These are phyloP conservation scores for Pycnonotus jocosus DNA, from an alignment of 2,113 vertebrate species.

Conservation along the genomic window DNA sequence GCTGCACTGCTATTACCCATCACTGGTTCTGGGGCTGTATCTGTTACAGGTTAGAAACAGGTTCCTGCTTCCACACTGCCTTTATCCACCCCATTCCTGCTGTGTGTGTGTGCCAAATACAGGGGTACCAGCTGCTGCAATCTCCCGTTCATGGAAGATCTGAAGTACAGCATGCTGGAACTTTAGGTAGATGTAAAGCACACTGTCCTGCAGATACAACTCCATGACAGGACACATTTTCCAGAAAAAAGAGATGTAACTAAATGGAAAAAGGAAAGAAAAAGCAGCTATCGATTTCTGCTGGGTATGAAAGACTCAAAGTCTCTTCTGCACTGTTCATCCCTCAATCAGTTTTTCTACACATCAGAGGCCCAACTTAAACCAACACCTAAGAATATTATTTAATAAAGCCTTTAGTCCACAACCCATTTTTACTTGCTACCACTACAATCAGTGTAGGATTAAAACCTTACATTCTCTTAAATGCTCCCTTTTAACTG, in stretches of 20 bases:
- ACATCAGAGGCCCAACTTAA: not conserved
- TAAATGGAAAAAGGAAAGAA: not conserved
- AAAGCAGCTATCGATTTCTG: not conserved
- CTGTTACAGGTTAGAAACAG: not conserved
- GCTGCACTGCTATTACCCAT: not conserved
- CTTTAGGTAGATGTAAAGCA: not conserved
- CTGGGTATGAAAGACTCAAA: not conserved
- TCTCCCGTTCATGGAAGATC: not conserved
- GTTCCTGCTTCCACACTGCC: not conserved
- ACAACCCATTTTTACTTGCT: not conserved
- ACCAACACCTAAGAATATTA: not conserved
- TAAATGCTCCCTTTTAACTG: not conserved
- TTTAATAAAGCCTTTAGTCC: not conserved
- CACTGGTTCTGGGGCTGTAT: not conserved
- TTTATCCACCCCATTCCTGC: not conserved
- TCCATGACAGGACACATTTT: rapidly evolving
- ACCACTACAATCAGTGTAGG: not conserved
- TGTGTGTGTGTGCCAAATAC: not conserved
- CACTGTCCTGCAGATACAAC: not conserved
- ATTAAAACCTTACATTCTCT: not conserved
- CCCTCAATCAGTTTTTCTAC: not conserved
- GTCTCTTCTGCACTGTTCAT: not conserved
- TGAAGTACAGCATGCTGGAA: not conserved
- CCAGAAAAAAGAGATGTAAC: not conserved
- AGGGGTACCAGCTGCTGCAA: not conserved